Base-by-base conservation (phyloP, 2,797 vertebrate species). In the Halcyon badia region DNA sequence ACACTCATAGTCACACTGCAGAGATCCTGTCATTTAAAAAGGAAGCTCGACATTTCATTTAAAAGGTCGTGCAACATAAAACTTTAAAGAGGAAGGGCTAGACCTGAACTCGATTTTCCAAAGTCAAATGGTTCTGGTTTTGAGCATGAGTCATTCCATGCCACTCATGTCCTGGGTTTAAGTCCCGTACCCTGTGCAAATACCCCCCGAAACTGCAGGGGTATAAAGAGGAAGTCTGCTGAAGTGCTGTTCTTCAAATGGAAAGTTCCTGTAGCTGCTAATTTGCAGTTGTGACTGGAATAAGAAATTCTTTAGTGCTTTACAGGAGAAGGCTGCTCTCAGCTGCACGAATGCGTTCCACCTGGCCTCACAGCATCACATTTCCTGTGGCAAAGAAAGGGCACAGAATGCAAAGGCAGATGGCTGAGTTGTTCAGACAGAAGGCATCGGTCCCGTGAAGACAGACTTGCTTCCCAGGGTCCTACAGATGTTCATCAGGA, bases 31-130 rank as follows among this genome's bases (percentile, higher is more conserved):
- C 64, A 82, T 92, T 85, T 39, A 75, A 66, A 94, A 95, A 83
- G 65, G 86, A 92, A 96, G 87, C 96, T 81, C 70, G 30, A 77
- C 86, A 96, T 97, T 95, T 96, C 89, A n/a, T 61, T 84, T 24
- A 21, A 87, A 95, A 94, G 87, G 83, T 94, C 77, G 3, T 12
- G 95, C 83, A 96, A 85, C 5, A 83, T 30, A 94, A 93, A 51
- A 85, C 87, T 85, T 87, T 6, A 76, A 91, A 87, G 94, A 94
- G 85, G 94, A 95, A 95, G 87, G 66, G 39, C 85, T 72, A 86
- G 85, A 83, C 65, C 44, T 79, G 58, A 73, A 82, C 48, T 73
- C 86, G 73, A 57, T 94, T 90, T 96, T 96, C 90, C 90, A 71
- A 72, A 84, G 84, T 60, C 81, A 95, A 89, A 94, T 48, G 91